Percentiles rank a stretch among this genome's conserved stretches.
These are phyloP conservation scores for Kryphioiulus occultus DNA, from an alignment of 2,888 invertebrate genomes.

Conservation along the genomic window DNA sequence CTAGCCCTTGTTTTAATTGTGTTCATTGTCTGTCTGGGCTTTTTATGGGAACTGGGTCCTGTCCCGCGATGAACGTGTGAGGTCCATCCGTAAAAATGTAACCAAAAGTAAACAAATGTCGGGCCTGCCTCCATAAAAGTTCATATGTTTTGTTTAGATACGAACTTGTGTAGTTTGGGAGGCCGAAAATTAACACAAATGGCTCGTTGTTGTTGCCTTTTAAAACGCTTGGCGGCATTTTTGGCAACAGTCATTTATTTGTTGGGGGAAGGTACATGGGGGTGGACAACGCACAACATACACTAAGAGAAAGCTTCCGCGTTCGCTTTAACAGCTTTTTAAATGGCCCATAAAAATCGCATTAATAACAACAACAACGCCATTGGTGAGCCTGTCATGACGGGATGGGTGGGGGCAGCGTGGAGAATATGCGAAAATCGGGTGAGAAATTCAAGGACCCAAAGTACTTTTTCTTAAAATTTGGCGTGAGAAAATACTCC, in stretches of 20 bases:
- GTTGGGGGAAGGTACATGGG: slow-evolving; percentile 23
- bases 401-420: neutral
- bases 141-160: slow-evolving; percentile 46
- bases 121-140: slow-evolving; percentile 47
- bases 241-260: slow-evolving; percentile 14
- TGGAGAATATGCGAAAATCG: neutral
- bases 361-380: slow-evolving; percentile 45
- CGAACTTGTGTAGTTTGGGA: slow-evolving; percentile 37
- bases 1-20: slow-evolving; percentile 17
- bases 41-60: slow-evolving; percentile 32
- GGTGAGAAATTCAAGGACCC: neutral
- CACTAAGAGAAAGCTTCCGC: slow-evolving; percentile 43
- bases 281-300: slow-evolving; percentile 2
- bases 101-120: slow-evolving; percentile 49
- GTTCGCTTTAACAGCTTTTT: slow-evolving; percentile 44
- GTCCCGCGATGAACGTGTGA: slow-evolving; percentile 46
- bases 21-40: neutral
- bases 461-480: neutral
- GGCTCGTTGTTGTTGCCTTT: slow-evolving; percentile 31
- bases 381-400: neutral
- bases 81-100: slow-evolving; percentile 45
- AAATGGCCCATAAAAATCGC: slow-evolving; percentile 34
- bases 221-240: slow-evolving; percentile 39
- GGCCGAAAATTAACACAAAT: slow-evolving; percentile 23
- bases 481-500: too few relatives aligned